These are phyloP conservation scores for Caerostris darwini DNA, from an alignment of 1,140 invertebrate genomes.

Conservation along the genomic window DNA sequence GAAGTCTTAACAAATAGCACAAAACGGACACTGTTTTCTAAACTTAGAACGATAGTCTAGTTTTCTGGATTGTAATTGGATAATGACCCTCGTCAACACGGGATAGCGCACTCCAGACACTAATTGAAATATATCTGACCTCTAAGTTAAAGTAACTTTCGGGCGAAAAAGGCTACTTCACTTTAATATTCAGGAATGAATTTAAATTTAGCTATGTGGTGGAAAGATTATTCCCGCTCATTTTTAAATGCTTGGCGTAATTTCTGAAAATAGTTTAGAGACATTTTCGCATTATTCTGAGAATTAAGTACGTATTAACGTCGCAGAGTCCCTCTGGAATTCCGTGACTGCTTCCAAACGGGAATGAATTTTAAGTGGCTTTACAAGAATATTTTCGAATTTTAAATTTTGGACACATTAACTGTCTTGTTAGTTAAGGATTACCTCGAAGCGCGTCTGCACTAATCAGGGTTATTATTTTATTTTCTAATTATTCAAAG, in stretches of 20 bases:
- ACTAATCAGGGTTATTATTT: too few species aligned
- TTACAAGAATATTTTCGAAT: neutral
- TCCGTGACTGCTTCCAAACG: neutral
- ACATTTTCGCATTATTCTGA: neutral
- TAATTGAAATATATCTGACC: constrained; percentile 44
- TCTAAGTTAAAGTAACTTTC: neutral
- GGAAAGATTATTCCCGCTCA: neutral
- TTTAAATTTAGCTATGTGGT: neutral
- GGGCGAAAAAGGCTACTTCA: neutral
- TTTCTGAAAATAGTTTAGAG: neutral
- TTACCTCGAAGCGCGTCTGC: too few species aligned
- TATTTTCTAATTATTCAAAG: too few species aligned
- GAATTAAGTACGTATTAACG: neutral
- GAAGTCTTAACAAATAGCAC: neutral
- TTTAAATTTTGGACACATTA: neutral
- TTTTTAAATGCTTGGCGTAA: constrained; percentile 6
- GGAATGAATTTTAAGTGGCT: neutral
- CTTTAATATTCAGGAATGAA: neutral
- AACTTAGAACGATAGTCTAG: neutral
- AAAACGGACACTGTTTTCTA: constrained; percentile 26
- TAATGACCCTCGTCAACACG: constrained; percentile 10
- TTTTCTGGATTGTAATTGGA: constrained; percentile 34
- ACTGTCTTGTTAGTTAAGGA: neutral
- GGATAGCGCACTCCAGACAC: neutral
- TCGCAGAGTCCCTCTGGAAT: neutral